Conservation (phyloP, 2,797 vertebrate species). For the Triplophysa yarkandensis region DNA sequence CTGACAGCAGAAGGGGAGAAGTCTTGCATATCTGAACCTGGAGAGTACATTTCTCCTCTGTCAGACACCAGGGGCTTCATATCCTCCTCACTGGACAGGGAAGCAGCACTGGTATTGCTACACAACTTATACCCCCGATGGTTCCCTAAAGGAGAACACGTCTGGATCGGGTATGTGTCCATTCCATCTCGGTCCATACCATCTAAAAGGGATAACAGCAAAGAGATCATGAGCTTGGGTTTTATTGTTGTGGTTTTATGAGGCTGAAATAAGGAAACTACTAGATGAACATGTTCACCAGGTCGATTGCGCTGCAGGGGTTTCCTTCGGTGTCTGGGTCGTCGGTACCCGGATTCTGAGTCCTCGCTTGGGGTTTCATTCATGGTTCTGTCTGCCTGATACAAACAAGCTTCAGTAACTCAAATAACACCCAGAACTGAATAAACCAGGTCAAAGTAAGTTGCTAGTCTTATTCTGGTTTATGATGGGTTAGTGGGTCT, state of each 20-base stretch:
- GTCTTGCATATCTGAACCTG: slow-evolving; percentile 68
- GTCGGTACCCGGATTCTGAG: slow-evolving; percentile 80
- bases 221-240: not conserved
- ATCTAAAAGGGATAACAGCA: slow-evolving; percentile 66
- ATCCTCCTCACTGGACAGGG: slow-evolving; percentile 83
- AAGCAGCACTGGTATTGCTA: slow-evolving; percentile 82
- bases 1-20: slow-evolving; percentile 75
- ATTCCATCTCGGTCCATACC: slow-evolving; percentile 74
- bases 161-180: slow-evolving; percentile 77
- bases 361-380: slow-evolving; percentile 82
- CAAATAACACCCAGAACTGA: slow-evolving; percentile 1
- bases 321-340: slow-evolving; percentile 71
- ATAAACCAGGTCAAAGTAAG: not conserved
- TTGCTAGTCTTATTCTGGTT: too few relatives aligned
- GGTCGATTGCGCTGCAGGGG: slow-evolving; percentile 79
- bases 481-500: too few relatives aligned
- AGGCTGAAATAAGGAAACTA: not conserved
- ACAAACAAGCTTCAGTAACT: slow-evolving; percentile 79
- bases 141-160: slow-evolving; percentile 75
- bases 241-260: not conserved
- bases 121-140: slow-evolving; percentile 73
- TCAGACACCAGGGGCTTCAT: slow-evolving; percentile 69
- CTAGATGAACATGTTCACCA: slow-evolving; percentile 72
- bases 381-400: slow-evolving; percentile 91
- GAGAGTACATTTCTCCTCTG: slow-evolving; percentile 62